Percentiles rank a stretch among this genome's conserved stretches.
phyloP scores from a whole-genome alignment of 2,888 invertebrate genomes.

The Coenonympha glycerion region DNA sequence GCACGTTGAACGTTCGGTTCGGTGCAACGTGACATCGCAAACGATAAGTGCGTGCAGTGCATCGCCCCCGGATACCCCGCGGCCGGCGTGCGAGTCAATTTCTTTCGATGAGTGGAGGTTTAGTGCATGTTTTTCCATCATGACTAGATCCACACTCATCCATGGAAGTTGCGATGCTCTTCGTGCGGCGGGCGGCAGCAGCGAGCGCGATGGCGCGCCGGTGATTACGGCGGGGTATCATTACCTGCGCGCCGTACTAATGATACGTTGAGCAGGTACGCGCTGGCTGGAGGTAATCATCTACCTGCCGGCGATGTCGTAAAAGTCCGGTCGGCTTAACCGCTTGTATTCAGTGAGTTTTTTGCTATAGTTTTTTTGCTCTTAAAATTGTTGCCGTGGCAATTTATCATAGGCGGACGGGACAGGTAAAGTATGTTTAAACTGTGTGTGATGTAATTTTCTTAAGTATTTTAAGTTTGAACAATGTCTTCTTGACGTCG shows the following conservation, averaged over 20 bases:
- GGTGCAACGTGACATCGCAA: constrained; percentile 68
- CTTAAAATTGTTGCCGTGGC: constrained; percentile 17
- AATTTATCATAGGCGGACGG: constrained; percentile 16
- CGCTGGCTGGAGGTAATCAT: constrained; percentile 42
- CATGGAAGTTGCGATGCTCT: constrained; percentile 79
- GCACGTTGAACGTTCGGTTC: constrained; percentile 42
- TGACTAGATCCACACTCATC: constrained; percentile 90
- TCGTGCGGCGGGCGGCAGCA: constrained; percentile 44
- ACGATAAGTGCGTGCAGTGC: constrained; percentile 71
- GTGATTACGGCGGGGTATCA: constrained; percentile 56
- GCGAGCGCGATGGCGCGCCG: constrained; percentile 42
- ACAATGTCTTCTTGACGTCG: constrained; percentile 32
- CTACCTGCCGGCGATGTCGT: constrained; percentile 63
- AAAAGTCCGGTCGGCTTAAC: constrained; percentile 53
- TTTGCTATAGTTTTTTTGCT: constrained; percentile 33
- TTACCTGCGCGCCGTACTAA: constrained; percentile 58
- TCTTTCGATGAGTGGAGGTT: constrained; percentile 84
- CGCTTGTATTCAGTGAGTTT: constrained; percentile 60
- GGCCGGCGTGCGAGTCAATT: constrained; percentile 61
- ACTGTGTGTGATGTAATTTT: constrained; percentile 9
- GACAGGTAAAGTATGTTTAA: constrained; percentile 19
- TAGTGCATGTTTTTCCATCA: constrained; percentile 83
- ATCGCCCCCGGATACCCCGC: constrained; percentile 43
- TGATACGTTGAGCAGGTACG: constrained; percentile 67
- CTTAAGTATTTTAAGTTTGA: constrained; percentile 11